Percentiles rank a stretch among this genome's conserved stretches.
These are phyloP conservation scores for Spodoptera picta DNA, from an alignment of 2,888 invertebrate genomes.

Conservation along the genomic window DNA sequence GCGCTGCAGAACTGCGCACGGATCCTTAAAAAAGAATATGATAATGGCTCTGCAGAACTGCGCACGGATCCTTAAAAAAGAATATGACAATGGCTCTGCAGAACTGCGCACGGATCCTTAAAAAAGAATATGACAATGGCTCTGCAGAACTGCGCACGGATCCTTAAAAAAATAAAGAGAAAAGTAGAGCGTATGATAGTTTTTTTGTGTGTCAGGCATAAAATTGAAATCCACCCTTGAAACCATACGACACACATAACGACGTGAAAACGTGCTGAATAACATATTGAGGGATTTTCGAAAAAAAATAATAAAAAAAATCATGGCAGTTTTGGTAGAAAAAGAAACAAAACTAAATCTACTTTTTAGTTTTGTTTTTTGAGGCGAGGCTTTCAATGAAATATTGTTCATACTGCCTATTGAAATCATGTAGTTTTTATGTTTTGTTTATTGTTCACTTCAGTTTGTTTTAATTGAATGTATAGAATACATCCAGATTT, in stretches of 20 bases:
- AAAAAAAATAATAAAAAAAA: conserved; percentile 6
- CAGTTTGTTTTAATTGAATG: neutral
- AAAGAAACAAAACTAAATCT: conserved; percentile 10
- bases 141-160: no score
- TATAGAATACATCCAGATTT: no score
- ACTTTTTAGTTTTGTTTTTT: conserved; percentile 2
- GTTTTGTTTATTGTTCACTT: neutral
- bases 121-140: no score
- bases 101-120: no score
- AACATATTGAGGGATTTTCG: conserved; percentile 33
- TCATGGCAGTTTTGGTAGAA: conserved; percentile 16
- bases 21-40: no score
- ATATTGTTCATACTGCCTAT: neutral
- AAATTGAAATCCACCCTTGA: conserved; percentile 26
- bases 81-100: no score
- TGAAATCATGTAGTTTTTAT: neutral
- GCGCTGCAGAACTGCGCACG: no score
- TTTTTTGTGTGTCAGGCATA: conserved; percentile 5
- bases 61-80: no score
- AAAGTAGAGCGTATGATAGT: neutral
- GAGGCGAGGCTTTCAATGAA: conserved; percentile 13
- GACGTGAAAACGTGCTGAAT: conserved; percentile 32
- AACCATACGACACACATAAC: conserved; percentile 21
- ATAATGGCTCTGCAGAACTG: no score
- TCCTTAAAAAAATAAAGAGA: no score